Base-by-base conservation (phyloP, 2,113 vertebrate genomes). In the Phylloscopus whistleri region DNA sequence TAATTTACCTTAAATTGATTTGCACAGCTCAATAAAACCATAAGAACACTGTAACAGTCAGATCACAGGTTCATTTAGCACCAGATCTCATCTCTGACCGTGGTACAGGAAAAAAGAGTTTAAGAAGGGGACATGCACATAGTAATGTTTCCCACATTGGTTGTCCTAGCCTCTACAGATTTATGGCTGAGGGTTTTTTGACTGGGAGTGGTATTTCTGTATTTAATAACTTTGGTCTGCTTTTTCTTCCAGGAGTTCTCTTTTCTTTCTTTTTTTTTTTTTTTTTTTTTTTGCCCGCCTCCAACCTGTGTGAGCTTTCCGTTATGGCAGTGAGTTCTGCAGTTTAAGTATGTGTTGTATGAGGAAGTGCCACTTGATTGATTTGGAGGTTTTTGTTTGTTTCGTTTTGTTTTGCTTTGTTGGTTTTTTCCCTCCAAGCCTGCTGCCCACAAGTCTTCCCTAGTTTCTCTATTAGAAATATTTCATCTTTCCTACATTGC, bases 1-100 rank as follows among this genome's bases (percentile, higher is more conserved):
- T 96, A 84, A 95, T 83, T 80, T 88, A 52, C 59, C 72, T 88
- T 83, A 83, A 91, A 88, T 77, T 86, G 91, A 63, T 91, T 73
- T 66, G 75, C 70, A 35, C 35, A 83, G 70, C 67, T 85, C 58
- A 43, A 28, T 92, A 88, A 90, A 90, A 70, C 28, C 8, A 6
- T 53, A 88, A 83, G 60, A 95, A 62, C 33, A 24, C 31, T 56
- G 30, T 63, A 41, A 48, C 52, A 52, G 43, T 89, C 80, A 74
- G 64, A 59, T 69, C 88, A 44, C 0, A 0, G 51, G 41, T 90
- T 93, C 63, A 13, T 69, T 88, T 92, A 81, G 56, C 64, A 67
- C 19, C 17, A 49, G 4, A 75, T 90, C 91, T 81, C 64, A 41
- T 77, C 68, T 93, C 56, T 84, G 82, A 41, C 58, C 11, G 39